Conservation (phyloP, 2,113 vertebrate species). For the Lucifuga dentata region DNA sequence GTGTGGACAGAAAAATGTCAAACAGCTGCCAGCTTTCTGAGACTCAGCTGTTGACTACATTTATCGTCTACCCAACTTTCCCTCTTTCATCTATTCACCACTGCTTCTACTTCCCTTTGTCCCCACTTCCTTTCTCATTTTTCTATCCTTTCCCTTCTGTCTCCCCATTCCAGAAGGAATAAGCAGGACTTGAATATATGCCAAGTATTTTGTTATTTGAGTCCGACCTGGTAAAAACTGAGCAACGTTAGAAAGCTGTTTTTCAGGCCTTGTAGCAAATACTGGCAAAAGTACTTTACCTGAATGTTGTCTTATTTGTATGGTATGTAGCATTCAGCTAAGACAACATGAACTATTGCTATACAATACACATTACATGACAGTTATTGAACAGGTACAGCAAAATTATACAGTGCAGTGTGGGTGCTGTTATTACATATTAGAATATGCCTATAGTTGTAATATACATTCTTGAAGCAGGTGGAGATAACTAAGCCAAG, state of each 20-base stretch:
- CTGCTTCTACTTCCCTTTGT: conserved; percentile 5
- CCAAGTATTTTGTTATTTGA: conserved; percentile 20
- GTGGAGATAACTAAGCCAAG: too few relatives aligned
- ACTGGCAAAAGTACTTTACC: background rate
- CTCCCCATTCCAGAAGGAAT: background rate
- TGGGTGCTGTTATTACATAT: too few relatives aligned
- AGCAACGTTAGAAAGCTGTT: too few relatives aligned
- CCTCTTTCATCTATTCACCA: background rate
- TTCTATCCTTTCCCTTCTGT: conserved; percentile 30
- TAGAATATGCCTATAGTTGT: too few relatives aligned
- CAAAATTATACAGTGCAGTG: conserved; percentile 1
- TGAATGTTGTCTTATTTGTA: background rate
- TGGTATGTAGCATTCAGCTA: background rate
- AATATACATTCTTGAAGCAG: too few relatives aligned
- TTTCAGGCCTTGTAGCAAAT: too few relatives aligned
- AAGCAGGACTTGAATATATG: conserved; percentile 31
- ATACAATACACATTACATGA: background rate
- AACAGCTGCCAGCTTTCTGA: too few relatives aligned
- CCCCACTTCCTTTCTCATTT: conserved; percentile 13
- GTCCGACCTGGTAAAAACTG: background rate
- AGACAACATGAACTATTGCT: too few relatives aligned
- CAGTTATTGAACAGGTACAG: background rate
- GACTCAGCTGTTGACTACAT: background rate
- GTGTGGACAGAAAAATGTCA: too few relatives aligned
- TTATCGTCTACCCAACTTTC: background rate